Conservation (phyloP, 2,888 invertebrate species). For the Lepidochitona cinerea region DNA sequence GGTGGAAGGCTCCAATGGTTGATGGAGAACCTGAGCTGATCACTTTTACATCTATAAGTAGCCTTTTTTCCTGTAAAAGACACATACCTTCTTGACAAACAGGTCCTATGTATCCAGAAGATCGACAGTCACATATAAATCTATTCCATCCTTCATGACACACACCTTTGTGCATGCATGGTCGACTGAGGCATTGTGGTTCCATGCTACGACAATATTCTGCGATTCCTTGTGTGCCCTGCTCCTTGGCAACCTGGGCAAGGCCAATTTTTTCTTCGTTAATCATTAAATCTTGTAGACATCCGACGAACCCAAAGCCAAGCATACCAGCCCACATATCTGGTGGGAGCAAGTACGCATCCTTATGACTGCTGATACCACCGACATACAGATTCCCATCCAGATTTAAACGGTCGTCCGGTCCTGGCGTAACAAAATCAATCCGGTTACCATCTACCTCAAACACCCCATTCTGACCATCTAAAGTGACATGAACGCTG, state of each 20-base stretch:
- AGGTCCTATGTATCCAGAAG: conserved; percentile 89
- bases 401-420: conserved; percentile 88
- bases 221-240: conserved; percentile 91
- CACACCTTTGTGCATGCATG: conserved; percentile 89
- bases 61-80: neutral
- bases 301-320: conserved; percentile 93
- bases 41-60: neutral
- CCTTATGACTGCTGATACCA: conserved; percentile 76
- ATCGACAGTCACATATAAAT: conserved; percentile 92
- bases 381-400: conserved; percentile 90
- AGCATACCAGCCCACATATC: conserved; percentile 92
- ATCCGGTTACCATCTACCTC: conserved; percentile 82
- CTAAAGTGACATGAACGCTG: conserved; percentile 86
- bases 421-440: conserved; percentile 75
- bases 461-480: conserved; percentile 87
- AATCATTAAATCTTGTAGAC: conserved; percentile 89
- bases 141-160: conserved; percentile 97
- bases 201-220: conserved; percentile 85
- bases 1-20: neutral
- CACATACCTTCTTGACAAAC: conserved; percentile 87
- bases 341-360: conserved; percentile 84
- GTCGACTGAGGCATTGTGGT: conserved; percentile 77
- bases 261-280: conserved; percentile 91
- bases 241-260: conserved; percentile 88
- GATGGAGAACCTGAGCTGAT: neutral